Conservation (phyloP, 2,888 invertebrate species). For the Microplitis deprimator region DNA sequence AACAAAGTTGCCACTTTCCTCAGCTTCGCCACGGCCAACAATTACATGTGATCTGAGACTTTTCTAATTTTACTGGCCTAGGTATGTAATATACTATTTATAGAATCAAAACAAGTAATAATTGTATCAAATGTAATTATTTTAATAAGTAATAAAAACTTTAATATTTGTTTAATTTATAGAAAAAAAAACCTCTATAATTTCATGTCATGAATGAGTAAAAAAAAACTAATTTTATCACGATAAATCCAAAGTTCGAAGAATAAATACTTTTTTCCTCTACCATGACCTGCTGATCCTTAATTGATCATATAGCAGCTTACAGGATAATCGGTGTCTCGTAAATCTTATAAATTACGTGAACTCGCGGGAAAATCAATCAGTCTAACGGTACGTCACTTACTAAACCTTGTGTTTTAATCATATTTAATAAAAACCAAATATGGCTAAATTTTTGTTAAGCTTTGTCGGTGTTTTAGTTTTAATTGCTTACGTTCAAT, state of each 20-base stretch:
- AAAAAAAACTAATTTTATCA: constrained; percentile 46
- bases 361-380: not conserved
- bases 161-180: not conserved
- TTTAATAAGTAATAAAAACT: not conserved
- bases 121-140: not conserved
- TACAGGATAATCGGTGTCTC: not conserved
- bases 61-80: no score
- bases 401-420: not conserved
- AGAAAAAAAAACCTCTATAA: not conserved
- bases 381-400: not conserved
- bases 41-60: no score
- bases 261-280: constrained; percentile 21
- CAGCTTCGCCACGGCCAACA: no score
- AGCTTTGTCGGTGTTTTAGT: constrained; percentile 31
- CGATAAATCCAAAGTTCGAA: constrained; percentile 39
- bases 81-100: not conserved
- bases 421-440: not conserved
- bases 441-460: constrained; percentile 39
- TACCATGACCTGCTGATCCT: not conserved
- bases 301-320: not conserved
- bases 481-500: constrained; percentile 36
- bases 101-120: not conserved
- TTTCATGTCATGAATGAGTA: not conserved
- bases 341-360: not conserved
- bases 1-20: no score